Conservation (phyloP, 2,888 invertebrate genomes). For the Cataglyphis cursor region DNA sequence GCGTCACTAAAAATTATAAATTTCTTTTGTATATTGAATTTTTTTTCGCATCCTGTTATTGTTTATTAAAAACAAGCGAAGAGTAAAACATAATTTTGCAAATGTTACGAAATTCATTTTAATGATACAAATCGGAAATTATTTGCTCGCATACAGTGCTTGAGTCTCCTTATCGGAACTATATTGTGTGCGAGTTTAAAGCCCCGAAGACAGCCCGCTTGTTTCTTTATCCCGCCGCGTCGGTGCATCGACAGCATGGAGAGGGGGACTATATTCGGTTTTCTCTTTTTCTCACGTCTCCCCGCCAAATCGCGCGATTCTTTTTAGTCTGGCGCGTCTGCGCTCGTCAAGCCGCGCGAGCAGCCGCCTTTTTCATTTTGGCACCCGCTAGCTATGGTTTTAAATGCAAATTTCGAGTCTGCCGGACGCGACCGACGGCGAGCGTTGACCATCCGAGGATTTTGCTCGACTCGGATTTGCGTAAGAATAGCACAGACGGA, state of each 20-base stretch:
- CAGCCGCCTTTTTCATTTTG: slow-evolving; percentile 59
- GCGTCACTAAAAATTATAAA: not conserved
- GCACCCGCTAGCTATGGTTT: slow-evolving; percentile 68
- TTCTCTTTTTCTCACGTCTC: slow-evolving; percentile 39
- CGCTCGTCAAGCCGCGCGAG: slow-evolving; percentile 70
- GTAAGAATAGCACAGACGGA: not conserved
- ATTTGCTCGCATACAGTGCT: not conserved
- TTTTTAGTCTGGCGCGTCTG: slow-evolving; percentile 65
- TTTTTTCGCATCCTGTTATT: not conserved
- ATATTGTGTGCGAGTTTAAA: slow-evolving; percentile 15
- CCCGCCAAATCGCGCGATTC: slow-evolving; percentile 47
- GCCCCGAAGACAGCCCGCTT: slow-evolving; percentile 13
- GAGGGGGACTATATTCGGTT: not conserved
- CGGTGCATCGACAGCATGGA: slow-evolving; percentile 33
- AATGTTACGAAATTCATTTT: not conserved
- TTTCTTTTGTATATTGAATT: not conserved
- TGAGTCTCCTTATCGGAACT: not conserved
- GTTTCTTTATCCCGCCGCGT: slow-evolving; percentile 31
- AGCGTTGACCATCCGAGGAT: slow-evolving; percentile 31
- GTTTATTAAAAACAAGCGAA: not conserved
- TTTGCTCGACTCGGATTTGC: not conserved
- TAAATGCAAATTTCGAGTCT: slow-evolving; percentile 75
- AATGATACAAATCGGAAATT: slow-evolving; percentile 11
- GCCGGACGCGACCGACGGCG: slow-evolving; percentile 57
- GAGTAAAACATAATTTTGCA: not conserved